phyloP scores from a whole-genome alignment of 2,797 vertebrate genomes.

The Sebastes iracundus region DNA sequence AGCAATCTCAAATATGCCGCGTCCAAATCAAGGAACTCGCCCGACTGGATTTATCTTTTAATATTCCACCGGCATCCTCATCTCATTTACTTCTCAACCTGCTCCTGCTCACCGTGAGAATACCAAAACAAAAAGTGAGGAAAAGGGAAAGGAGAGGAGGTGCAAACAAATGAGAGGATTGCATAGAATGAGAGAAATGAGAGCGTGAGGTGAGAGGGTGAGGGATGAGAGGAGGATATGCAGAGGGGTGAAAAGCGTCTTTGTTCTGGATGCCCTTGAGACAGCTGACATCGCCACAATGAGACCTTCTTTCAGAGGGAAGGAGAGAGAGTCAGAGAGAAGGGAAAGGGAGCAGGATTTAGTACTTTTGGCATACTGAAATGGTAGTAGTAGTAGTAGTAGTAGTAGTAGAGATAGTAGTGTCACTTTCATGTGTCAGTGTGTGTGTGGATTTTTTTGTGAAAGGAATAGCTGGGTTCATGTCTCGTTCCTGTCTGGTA shows the following conservation, averaged over 20 bases:
- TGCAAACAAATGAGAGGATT: conserved; percentile 48
- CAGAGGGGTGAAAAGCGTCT: conserved; percentile 81
- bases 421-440: not conserved
- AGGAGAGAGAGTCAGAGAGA: conserved; percentile 59
- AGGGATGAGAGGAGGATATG: conserved; percentile 72
- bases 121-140: conserved; percentile 12
- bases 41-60: conserved; percentile 18
- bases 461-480: not conserved
- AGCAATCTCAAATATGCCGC: conserved; percentile 8
- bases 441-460: not conserved
- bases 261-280: conserved; percentile 85
- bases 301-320: conserved; percentile 78
- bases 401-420: not conserved
- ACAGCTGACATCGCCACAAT: conserved; percentile 85
- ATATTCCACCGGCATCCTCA: conserved; percentile 17
- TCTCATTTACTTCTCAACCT: conserved; percentile 30
- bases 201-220: conserved; percentile 61
- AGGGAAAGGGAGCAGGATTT: conserved; percentile 45
- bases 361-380: conserved; percentile 51
- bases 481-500: not conserved
- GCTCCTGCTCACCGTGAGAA: conserved; percentile 4
- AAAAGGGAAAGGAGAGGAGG: not conserved
- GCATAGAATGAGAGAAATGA: conserved; percentile 46
- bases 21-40: conserved; percentile 36
- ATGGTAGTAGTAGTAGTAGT: conserved; percentile 13